These are phyloP conservation scores for Leptopilina clavipes DNA, from an alignment of 1,140 invertebrate species.

Conservation along the genomic window DNA sequence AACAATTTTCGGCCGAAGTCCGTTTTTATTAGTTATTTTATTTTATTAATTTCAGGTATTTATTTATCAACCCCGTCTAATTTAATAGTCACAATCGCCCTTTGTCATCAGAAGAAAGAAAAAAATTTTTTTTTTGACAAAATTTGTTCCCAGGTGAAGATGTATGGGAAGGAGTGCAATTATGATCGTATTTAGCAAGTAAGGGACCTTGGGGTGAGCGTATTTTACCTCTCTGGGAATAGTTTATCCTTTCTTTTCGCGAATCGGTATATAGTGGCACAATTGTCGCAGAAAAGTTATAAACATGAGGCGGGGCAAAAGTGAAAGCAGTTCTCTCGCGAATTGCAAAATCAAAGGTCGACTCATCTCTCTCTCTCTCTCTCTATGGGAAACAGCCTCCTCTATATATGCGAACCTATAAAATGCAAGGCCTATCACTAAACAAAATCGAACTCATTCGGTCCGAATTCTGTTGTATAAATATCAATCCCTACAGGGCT, in stretches of 20 bases:
- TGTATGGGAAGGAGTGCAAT: not conserved
- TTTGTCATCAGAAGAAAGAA: too few species aligned
- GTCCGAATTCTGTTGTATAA: too few species aligned
- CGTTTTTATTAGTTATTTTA: too few species aligned
- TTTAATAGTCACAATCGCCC: too few species aligned
- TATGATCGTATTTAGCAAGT: not conserved
- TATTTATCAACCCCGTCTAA: too few species aligned
- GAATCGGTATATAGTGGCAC: constrained; percentile 9
- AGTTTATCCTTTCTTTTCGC: constrained; percentile 14
- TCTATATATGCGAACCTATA: not conserved
- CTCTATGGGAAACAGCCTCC: constrained; percentile 35
- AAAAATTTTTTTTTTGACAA: too few species aligned
- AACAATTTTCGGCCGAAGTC: too few species aligned
- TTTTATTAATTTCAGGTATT: too few species aligned
- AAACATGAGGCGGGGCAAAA: constrained; percentile 30
- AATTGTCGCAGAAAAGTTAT: not conserved
- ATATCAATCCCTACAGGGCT: too few species aligned
- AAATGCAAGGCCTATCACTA: too few species aligned
- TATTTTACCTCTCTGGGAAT: not conserved
- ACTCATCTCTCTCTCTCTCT: constrained; percentile 38
- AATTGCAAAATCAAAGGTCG: constrained; percentile 48
- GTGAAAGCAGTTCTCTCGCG: constrained; percentile 40
- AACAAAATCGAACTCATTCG: too few species aligned
- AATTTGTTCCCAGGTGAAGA: too few species aligned
- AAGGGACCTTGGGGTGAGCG: constrained; percentile 11